Evolutionary conservation across 1,140 invertebrate genomes (phyloP).

Genomic region (Zophobas morio): DNA sequence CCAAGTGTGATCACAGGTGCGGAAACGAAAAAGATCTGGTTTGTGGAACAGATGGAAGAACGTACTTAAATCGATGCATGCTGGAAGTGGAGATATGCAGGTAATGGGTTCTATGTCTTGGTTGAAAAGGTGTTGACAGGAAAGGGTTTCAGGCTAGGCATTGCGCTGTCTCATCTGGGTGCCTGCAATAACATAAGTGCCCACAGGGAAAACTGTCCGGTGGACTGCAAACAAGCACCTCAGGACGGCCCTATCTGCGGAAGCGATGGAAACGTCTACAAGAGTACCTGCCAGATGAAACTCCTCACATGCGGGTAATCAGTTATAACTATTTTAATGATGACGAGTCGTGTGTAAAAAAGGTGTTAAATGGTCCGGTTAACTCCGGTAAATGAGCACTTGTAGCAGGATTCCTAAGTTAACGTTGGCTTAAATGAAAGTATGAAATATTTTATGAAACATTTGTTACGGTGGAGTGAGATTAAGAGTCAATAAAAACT

Average conservation of each 20-base stretch:
- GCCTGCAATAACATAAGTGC: constrained; percentile 91
- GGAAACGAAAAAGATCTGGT: constrained; percentile 87
- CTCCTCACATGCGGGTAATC: constrained; percentile 88
- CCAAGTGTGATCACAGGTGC: constrained; percentile 84
- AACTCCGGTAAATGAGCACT: no score
- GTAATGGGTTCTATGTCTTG: constrained; percentile 65
- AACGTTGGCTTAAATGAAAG: no score
- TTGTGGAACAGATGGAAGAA: constrained; percentile 91
- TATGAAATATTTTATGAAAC: no score
- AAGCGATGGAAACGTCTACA: constrained; percentile 93
- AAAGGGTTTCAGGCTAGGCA: constrained; percentile 69
- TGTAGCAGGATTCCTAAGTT: no score
- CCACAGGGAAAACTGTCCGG: constrained; percentile 89
- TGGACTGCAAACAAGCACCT: constrained; percentile 86
- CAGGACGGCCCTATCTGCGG: constrained; percentile 92
- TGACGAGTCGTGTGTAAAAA: background rate
- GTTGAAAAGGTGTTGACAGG: background rate
- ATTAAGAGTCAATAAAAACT: no score
- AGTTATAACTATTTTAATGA: constrained; percentile 1
- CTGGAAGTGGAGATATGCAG: constrained; percentile 88
- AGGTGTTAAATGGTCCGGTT: background rate
- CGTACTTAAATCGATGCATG: constrained; percentile 93
- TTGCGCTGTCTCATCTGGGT: constrained; percentile 83
- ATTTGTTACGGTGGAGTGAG: no score
- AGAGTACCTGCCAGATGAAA: constrained; percentile 94